Evolutionary conservation across 30 jellyfish, hydroid and myxozoan species (phyloP), one percentile per base, ranked within the genome.

Genomic region (Cassiopea xamachana): DNA sequence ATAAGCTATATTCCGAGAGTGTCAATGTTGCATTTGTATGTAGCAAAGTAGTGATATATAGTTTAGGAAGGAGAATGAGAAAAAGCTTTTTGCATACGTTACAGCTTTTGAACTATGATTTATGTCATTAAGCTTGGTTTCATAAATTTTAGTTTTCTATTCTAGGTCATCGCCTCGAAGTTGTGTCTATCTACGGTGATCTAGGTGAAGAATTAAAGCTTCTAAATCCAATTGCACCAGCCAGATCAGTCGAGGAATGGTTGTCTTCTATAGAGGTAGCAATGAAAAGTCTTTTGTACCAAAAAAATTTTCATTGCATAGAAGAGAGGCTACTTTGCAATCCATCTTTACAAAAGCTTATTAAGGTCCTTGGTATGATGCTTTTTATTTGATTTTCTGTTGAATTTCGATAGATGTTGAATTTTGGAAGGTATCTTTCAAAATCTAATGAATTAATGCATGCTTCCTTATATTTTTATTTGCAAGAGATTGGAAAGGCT

Each of bases 91-190:
- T n/a, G n/a, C n/a, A n/a, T n/a, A n/a, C n/a, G n/a, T n/a, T n/a
- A n/a, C n/a, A n/a, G n/a, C n/a, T n/a, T n/a, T n/a, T n/a, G n/a
- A n/a, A n/a, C n/a, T n/a, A n/a, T n/a, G n/a, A n/a, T n/a, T n/a
- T n/a, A n/a, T n/a, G n/a, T n/a, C n/a, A n/a, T n/a, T n/a, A n/a
- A n/a, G n/a, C n/a, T n/a, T n/a, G n/a, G n/a, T n/a, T n/a, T 51
- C 64, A 51, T 51, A 51, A 51, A 51, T 51, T 51, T 4, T 14
- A 62, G 7, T 17, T 14, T 19, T 75, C 71, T 72, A 16, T 64
- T 88, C 44, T 46, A 93, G 98, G 93, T 46, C 98, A 93, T 75
- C 87, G 16, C 6, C 88, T 93, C 3, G 97, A 93, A 80, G 93
- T 87, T 10, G 91, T 73, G 2, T 75, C 86, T 73, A 46, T 93